phyloP scores from a whole-genome alignment of 2,888 invertebrate genomes.

The Drosophila mercatorum region DNA sequence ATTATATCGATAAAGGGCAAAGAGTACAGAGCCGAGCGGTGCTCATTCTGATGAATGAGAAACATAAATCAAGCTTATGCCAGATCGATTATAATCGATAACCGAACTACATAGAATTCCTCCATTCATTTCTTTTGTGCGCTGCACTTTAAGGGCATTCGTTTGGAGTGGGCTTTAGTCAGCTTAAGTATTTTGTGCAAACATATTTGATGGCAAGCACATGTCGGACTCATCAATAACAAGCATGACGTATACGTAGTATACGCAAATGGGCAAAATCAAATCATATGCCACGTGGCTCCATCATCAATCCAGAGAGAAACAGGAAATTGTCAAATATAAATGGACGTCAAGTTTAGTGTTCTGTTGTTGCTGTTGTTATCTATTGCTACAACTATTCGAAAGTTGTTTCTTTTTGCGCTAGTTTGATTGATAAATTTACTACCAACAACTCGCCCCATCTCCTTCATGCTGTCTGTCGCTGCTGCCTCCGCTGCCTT shows the following conservation, averaged over 20 bases:
- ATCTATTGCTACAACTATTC: conserved; percentile 70
- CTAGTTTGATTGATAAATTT: conserved; percentile 76
- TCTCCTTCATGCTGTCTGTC: background rate
- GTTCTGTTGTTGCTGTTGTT: conserved; percentile 28
- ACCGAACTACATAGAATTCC: background rate
- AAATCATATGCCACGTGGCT: conserved; percentile 59
- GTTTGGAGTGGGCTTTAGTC: conserved; percentile 1
- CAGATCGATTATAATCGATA: conserved; percentile 5
- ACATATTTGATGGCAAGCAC: conserved; percentile 67
- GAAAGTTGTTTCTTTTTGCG: conserved; percentile 57
- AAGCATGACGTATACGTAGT: conserved; percentile 60
- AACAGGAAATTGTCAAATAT: conserved; percentile 75
- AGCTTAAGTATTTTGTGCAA: conserved; percentile 24
- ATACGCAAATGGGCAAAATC: conserved; percentile 66
- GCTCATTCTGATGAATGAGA: background rate
- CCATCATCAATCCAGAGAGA: conserved; percentile 63
- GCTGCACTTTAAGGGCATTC: conserved; percentile 47
- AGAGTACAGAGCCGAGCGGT: background rate
- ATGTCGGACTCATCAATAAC: conserved; percentile 68
- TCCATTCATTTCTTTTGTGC: conserved; percentile 17
- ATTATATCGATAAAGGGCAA: background rate
- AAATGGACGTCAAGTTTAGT: conserved; percentile 64
- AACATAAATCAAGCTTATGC: background rate
- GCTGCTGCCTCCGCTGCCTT: background rate
- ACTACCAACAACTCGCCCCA: conserved; percentile 26